Evolutionary conservation across 2,797 vertebrate genomes (phyloP).

Genomic region (Borostomias antarcticus): DNA sequence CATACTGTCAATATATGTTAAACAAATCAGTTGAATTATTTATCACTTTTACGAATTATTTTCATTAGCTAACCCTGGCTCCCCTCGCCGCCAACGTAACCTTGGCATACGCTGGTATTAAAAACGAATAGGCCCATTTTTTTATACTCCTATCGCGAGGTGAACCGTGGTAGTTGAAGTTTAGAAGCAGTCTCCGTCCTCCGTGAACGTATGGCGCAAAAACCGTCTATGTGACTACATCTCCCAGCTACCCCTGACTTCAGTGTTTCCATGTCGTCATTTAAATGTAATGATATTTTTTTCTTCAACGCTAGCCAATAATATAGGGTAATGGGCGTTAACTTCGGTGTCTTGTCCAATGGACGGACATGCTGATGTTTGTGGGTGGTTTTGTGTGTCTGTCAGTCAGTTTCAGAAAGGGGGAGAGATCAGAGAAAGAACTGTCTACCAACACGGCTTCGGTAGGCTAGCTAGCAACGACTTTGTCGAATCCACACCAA

Average conservation of each 20-base stretch:
- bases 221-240: conserved; percentile 41
- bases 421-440: conserved; percentile 65
- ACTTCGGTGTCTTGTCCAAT: conserved; percentile 54
- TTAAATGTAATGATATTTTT: conserved; percentile 23
- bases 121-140: neutral
- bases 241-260: conserved; percentile 25
- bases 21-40: neutral
- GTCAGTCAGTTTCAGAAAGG: conserved; percentile 70
- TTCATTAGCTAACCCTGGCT: neutral
- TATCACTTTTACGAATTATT: neutral
- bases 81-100: neutral
- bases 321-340: conserved; percentile 15
- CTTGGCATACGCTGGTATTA: neutral
- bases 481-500: conserved; percentile 67
- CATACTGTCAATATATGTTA: neutral
- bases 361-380: neutral
- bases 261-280: conserved; percentile 42
- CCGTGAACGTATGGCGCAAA: conserved; percentile 19
- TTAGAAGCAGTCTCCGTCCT: conserved; percentile 27
- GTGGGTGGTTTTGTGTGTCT: conserved; percentile 48
- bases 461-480: conserved; percentile 63
- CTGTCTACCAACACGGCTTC: conserved; percentile 8
- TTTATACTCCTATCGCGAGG: neutral
- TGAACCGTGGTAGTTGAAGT: conserved; percentile 68
- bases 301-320: conserved; percentile 60